phyloP scores from a whole-genome alignment of 2,888 invertebrate species.

The Morpho helenor region DNA sequence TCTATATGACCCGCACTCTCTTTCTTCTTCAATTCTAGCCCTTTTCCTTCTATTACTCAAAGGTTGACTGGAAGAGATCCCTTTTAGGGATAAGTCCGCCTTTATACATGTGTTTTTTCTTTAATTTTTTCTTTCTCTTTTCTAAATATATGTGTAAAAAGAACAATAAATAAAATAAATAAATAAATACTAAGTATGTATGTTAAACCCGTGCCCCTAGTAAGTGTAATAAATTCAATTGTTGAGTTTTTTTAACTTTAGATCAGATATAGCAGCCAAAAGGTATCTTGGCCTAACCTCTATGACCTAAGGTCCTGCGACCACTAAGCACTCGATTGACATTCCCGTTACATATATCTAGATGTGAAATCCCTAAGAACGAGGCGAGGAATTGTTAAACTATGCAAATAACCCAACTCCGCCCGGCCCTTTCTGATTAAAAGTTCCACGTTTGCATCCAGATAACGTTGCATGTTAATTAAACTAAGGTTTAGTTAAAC shows the following conservation, averaged over 20 bases:
- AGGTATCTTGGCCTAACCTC: slow-evolving; percentile 6
- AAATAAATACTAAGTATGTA: no score
- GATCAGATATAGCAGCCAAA: slow-evolving; percentile 1
- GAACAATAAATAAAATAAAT: no score
- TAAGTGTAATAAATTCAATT: no score
- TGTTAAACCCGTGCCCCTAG: no score
- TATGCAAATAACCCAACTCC: slow-evolving; percentile 57
- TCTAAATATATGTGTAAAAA: no score
- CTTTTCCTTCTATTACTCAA: no score
- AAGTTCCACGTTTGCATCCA: slow-evolving; percentile 41
- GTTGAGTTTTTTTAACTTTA: not conserved
- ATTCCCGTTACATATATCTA: slow-evolving; percentile 28
- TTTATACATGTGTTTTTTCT: no score
- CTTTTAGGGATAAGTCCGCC: no score
- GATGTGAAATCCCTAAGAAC: slow-evolving; percentile 47
- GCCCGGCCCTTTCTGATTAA: slow-evolving; percentile 36
- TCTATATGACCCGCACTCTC: no score
- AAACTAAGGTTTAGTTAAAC: slow-evolving; percentile 36
- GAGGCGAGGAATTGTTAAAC: slow-evolving; percentile 64
- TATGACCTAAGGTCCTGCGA: slow-evolving; percentile 16
- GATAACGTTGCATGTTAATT: slow-evolving; percentile 57
- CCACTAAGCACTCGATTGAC: slow-evolving; percentile 22
- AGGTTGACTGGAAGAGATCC: no score
- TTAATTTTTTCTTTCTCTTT: no score
- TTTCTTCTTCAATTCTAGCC: no score